Evolutionary conservation across 2,113 vertebrate genomes (phyloP), one percentile per base, ranked within the genome.

Genomic region (Urocolius indicus): DNA sequence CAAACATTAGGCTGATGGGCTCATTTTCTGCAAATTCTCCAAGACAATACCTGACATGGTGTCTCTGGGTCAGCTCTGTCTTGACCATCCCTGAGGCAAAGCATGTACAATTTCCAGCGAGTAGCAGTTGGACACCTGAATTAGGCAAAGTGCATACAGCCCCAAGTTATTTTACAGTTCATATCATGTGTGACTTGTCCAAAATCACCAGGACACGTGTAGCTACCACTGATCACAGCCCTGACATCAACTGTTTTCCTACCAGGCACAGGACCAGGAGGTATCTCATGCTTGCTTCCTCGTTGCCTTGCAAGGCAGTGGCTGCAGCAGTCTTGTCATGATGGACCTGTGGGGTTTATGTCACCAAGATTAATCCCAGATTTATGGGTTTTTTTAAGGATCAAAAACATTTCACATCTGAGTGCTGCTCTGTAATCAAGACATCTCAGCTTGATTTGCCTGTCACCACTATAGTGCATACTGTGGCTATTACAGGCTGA

Each of bases 391-490:
- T n/a, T 85, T 54, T 41, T 36, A 58, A 75, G 43, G 32, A 36
- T 41, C 43, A 63, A 55, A 77, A 57, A 49, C 34, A 6, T 32
- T 38, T 67, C 32, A 27, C 43, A 32, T 68, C 54, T 67, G 38
- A 16, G 22, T 69, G 62, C 22, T 84, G 67, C 41, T 71, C 62
- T 6, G 5, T 9, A 34, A 43, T 16, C 13, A 16, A 15, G n/a
- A 13, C 48, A 58, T 58, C 77, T 63, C 61, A 27, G 11, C 43
- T 48, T 16, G 54, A 36, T 41, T 61, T 32, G 16, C 72, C 46
- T 30, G 54, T 16, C 48, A 34, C 48, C 32, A 30, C 0, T 23
- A 18, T 48, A 14, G 46, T 2, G 8, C 51, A 38, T 3, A 0
- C 6, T 17, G 23, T 17, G 52, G 10, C 30, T 71, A 16, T 54